Conservation (phyloP, 2,113 vertebrate genomes). For the Gracilinanus agilis region DNA sequence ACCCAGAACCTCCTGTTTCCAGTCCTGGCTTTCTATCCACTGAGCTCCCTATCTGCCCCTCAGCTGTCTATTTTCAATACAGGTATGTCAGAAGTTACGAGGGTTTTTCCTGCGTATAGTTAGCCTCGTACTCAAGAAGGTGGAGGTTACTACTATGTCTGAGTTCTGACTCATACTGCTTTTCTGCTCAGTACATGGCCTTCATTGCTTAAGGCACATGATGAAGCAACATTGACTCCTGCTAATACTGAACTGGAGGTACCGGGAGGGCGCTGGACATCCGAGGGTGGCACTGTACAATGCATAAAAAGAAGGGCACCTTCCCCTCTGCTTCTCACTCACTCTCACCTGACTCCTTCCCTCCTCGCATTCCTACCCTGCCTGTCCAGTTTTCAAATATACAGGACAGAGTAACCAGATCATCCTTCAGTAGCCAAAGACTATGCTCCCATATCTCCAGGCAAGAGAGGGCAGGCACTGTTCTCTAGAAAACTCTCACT, state of each 20-base stretch:
- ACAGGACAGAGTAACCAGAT: neutral
- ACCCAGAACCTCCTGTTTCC: too few relatives aligned
- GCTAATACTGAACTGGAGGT: neutral
- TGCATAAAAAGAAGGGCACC: neutral
- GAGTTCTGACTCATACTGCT: neutral
- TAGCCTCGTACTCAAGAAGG: neutral
- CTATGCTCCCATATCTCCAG: neutral
- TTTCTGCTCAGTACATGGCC: neutral
- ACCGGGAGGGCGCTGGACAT: neutral
- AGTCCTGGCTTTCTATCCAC: too few relatives aligned
- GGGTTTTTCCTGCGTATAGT: neutral
- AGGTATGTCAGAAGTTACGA: neutral
- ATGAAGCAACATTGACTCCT: too few relatives aligned
- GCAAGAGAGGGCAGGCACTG: neutral
- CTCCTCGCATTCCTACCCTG: neutral
- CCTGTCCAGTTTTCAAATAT: neutral
- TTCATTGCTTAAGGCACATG: neutral
- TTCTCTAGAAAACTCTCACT: neutral
- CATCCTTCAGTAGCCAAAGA: constrained; percentile 14
- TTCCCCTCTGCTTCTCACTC: neutral
- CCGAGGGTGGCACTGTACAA: too few relatives aligned
- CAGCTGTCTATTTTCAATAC: neutral
- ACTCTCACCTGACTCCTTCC: neutral
- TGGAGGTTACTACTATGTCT: neutral
- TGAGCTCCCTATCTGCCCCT: neutral